Evolutionary conservation across 2,888 invertebrate genomes (phyloP).

Genomic region (Epinotia brunnichana): DNA sequence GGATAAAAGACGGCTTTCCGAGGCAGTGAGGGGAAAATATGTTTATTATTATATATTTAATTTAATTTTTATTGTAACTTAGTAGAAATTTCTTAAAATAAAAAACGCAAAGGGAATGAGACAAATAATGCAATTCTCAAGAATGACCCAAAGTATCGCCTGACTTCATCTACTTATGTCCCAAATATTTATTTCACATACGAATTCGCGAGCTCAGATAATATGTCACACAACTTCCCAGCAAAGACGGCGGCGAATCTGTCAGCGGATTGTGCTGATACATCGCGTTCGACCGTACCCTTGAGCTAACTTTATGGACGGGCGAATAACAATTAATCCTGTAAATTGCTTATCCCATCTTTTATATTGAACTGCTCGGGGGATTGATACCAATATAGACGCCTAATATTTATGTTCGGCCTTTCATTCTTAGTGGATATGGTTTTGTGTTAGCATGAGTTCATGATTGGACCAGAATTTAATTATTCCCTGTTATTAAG

Average conservation of each 20-base stretch:
- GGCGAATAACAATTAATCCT: conserved; percentile 42
- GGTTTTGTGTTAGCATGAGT: conserved; percentile 6
- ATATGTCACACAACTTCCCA: conserved; percentile 11
- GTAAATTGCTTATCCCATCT: conserved; percentile 41
- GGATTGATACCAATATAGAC: conserved; percentile 32
- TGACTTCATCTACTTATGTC: too few relatives aligned
- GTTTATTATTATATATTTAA: too few relatives aligned
- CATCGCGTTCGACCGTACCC: conserved; percentile 7
- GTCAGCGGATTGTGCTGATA: conserved; percentile 27
- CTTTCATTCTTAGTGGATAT: conserved; percentile 2
- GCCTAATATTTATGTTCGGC: conserved; percentile 36
- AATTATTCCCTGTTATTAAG: conserved; percentile 24
- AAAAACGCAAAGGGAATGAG: too few relatives aligned
- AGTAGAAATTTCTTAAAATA: too few relatives aligned
- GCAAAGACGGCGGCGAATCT: conserved; percentile 16
- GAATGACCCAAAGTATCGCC: too few relatives aligned
- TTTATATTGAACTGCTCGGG: conserved; percentile 39
- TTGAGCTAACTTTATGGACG: conserved; percentile 28
- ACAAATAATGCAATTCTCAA: too few relatives aligned
- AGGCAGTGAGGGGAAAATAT: too few relatives aligned
- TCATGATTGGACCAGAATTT: conserved; percentile 26
- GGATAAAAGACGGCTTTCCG: too few relatives aligned
- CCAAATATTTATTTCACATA: neutral
- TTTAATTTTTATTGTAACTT: too few relatives aligned
- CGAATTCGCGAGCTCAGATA: neutral